Evolutionary conservation across 2,113 vertebrate genomes (phyloP).

Genomic region (Corydoras sp.): DNA sequence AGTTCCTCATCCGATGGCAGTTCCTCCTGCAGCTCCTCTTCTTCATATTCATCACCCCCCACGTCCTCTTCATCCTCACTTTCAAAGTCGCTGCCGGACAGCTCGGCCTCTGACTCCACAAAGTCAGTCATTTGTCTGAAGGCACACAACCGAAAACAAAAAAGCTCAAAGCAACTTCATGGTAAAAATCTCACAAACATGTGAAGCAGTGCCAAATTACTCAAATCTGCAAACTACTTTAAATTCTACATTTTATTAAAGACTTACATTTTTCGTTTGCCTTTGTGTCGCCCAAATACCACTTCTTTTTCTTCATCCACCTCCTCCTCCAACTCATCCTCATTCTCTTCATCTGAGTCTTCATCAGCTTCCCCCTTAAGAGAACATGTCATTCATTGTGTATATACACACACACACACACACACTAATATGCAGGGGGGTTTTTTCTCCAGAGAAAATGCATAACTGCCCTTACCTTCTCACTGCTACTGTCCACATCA

Average conservation of each 20-base stretch:
- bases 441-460: too few species aligned
- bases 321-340: slow-evolving; percentile 39
- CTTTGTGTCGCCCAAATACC: slow-evolving; percentile 57
- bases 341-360: slow-evolving; percentile 32
- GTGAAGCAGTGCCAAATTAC: too few species aligned
- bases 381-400: neutral
- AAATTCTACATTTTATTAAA: neutral
- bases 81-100: slow-evolving; percentile 85
- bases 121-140: slow-evolving; percentile 78
- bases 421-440: neutral
- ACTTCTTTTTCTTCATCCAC: slow-evolving; percentile 76
- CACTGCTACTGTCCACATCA: slow-evolving; percentile 73
- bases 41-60: slow-evolving; percentile 83
- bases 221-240: neutral
- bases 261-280: slow-evolving; percentile 77
- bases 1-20: slow-evolving; percentile 86
- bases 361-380: slow-evolving; percentile 54
- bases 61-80: slow-evolving; percentile 84
- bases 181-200: too few species aligned
- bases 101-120: slow-evolving; percentile 90
- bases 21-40: slow-evolving; percentile 82
- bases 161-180: neutral
- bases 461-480: slow-evolving; percentile 59
- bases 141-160: neutral
- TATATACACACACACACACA: neutral